Base-by-base conservation (phyloP, 2,113 vertebrate genomes). In the Chamaetylas fuelleborni region DNA sequence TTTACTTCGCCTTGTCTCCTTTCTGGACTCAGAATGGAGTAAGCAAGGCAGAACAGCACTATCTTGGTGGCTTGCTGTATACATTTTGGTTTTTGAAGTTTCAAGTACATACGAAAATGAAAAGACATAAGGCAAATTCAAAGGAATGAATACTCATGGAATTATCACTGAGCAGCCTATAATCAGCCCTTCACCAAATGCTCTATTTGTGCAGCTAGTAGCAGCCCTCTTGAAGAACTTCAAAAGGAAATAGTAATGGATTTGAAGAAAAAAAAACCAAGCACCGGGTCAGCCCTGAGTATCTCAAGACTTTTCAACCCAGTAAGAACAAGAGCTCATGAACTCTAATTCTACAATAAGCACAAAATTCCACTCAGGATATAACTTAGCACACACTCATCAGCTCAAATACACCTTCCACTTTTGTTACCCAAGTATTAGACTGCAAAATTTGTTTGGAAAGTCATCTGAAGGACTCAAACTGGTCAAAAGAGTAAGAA, bases 351-450 rank as follows among this genome's bases (percentile, higher is more conserved):
- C 43, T 36, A 56, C 26, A 76, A 26, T 6, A 81, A 51, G 10
- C 51, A 51, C 3, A 14, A 22, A 66, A 2, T 36, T 24, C 31
- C 36, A 38, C 6, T 45, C 11, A 24, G 10, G 12, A 29, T 54
- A 20, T 26, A 57, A 72, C 19, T 36, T 51, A 5, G 28, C 3
- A 40, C 0, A 0, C 40, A 67, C 3, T 18, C 14, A 69, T 42
- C 47, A 67, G 13, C 43, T 61, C 43, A 94, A 82, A 79, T 2
- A 77, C 9, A 34, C 20, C 15, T 76, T 66, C n/a, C n/a, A 33
- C 12, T 8, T 64, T 36, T 25, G 12, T 36, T 22, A 82, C 10
- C 6, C 13, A 48, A 60, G 7, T 43, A 78, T 28, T 9, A 43
- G 22, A 43, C 31, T 45, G 9, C 25, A 67, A 74, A 50, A 17